Base-by-base conservation (phyloP, 2,113 vertebrate genomes). In the Sapajus apella region DNA sequence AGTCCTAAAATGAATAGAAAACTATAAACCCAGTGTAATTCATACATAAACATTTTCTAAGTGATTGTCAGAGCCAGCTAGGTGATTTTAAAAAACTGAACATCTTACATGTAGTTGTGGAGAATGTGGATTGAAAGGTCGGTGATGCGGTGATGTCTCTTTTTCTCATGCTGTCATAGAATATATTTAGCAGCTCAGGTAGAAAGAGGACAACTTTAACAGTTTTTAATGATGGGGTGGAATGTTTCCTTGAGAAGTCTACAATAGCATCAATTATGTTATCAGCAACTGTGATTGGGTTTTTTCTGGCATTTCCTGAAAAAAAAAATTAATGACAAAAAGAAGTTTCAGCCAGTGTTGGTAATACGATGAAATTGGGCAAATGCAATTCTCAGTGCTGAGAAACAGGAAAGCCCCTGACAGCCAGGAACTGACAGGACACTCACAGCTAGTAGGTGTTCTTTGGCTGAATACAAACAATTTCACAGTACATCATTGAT, bases 201-300 rank as follows among this genome's bases (percentile, higher is more conserved):
- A 99, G 98, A 97, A 99, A 99, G 97, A 99, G 98, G 84, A 99
- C 96, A 93, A 99, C 98, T 98, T 99, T 99, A 88, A 99, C 61
- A 2, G 8, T 97, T 95, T 66, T 90, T 56, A 99, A 43, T 83
- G 76, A 95, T 0, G 30, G 85, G 0, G 88, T 72, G 2, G 98
- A 97, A 73, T 97, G 84, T 91, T 61, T 98, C 92, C 0, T 98
- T 96, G 98, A 97, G 97, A 99, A 99, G 1, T 99, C 80, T 79
- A 94, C 96, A 64, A 99, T 89, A 1, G 98, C 98, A 3, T 98
- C 98, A 18, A 99, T 97, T 97, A 99, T 99, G 43, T 88, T 96
- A 0, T 99, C 98, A 25, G 99, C 99, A 58, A 98, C 99, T 0
- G 11, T 77, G 35, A 92, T 40, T 18, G 99, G 98, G 14, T 94